Base-by-base conservation (phyloP, 1,140 invertebrate genomes). In the Drosophila azteca region DNA sequence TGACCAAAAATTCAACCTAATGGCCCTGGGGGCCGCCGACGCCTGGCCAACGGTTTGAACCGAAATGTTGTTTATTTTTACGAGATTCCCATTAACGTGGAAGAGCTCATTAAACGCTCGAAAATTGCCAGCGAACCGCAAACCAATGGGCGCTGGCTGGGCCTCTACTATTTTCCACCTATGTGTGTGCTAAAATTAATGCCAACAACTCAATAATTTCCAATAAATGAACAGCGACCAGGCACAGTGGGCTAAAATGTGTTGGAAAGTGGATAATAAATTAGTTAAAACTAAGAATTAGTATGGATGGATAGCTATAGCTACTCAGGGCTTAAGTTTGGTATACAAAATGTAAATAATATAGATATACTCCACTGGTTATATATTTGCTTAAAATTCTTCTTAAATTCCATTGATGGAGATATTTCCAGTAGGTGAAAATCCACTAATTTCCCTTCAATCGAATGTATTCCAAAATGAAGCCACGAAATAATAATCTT, bases 171-270 rank as follows among this genome's bases (percentile, higher is more conserved):
- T 66, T 66, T 43, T 51, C 35, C 64, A 51, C 35, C 20, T 51
- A 44, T 41, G 46, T 29, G 63, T 49, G 24, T 22, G 50, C 45
- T 49, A 49, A 66, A 73, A 77, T 77, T 66, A 73, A 79, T 71
- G 49, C 39, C 29, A 77, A 64, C 70, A 79, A 71, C 66, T 68
- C 62, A 75, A 79, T 79, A 71, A 72, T 58, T 66, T 73, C 45
- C 50, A 71, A 80, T 80, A 77, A 54, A 74, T 55, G 50, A 61
- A 31, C 51, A 61, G 58, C 65, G 51, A 31, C 46, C 51, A n/a
- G 43, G 31, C 44, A 73, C 72, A 57, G 45, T 81, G 73, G 79
- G 13, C 3, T 20, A 3, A 3, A 22, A 6, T 61, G 24, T 2
- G 17, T 9, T 11, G 5, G 1, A 55, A 39, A 13, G 9, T 17